These are phyloP conservation scores for Glaucopsyche alexis DNA, from an alignment of 2,888 invertebrate species.

Conservation along the genomic window DNA sequence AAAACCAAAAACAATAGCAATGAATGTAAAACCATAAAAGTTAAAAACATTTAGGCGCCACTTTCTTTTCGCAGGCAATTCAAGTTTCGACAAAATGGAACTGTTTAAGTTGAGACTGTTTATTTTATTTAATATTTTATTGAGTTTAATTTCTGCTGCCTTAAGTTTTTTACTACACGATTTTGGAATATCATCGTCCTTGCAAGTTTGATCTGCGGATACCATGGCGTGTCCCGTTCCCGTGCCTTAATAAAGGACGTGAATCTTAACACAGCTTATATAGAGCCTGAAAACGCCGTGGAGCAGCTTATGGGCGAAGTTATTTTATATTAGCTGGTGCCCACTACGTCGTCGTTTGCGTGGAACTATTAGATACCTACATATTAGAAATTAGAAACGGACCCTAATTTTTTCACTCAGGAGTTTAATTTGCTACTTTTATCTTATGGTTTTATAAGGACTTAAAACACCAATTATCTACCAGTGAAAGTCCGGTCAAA, in stretches of 20 bases:
- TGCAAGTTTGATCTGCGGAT: slow-evolving; percentile 51
- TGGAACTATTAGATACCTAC: too few species aligned
- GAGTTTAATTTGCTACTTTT: too few species aligned
- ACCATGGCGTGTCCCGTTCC: slow-evolving; percentile 30
- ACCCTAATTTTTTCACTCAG: too few species aligned
- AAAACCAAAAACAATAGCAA: slow-evolving; percentile 28
- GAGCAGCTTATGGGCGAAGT: slow-evolving; percentile 30
- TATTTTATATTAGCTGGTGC: too few species aligned
- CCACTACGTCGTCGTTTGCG: too few species aligned
- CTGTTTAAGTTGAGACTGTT: slow-evolving; percentile 54
- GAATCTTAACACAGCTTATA: slow-evolving; percentile 42
- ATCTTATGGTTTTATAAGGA: too few species aligned
- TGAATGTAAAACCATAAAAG: slow-evolving; percentile 23
- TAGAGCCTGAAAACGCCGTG: slow-evolving; percentile 45
- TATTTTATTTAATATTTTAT: slow-evolving; percentile 62
- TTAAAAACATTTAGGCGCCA: slow-evolving; percentile 29
- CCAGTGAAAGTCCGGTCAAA: too few species aligned
- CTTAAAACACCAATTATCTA: too few species aligned
- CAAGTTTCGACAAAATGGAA: slow-evolving; percentile 51
- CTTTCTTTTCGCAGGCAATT: slow-evolving; percentile 41
- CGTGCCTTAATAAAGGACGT: slow-evolving; percentile 46
- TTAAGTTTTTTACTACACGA: slow-evolving; percentile 61
- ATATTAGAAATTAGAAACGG: too few species aligned
- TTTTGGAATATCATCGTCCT: slow-evolving; percentile 41
- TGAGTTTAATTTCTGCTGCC: slow-evolving; percentile 59